These are phyloP conservation scores for Drosophila anceps DNA, from an alignment of 2,888 invertebrate species.

Conservation along the genomic window DNA sequence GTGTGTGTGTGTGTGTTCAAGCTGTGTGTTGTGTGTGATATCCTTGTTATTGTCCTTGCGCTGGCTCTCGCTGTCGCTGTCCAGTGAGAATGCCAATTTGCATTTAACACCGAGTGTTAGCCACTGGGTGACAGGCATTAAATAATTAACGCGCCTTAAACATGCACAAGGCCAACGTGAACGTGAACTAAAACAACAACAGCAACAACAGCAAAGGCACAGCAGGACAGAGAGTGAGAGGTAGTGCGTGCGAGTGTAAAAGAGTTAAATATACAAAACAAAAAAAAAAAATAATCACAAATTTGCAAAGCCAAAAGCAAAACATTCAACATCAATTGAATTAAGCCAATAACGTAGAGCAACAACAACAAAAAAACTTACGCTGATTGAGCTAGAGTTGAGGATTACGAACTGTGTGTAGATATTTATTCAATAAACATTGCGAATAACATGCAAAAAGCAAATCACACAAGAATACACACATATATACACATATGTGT, in stretches of 20 bases:
- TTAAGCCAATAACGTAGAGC: constrained; percentile 67
- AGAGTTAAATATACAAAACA: constrained; percentile 12
- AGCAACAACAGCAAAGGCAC: neutral
- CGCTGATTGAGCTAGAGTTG: constrained; percentile 8
- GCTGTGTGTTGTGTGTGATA: constrained; percentile 51
- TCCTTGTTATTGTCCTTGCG: constrained; percentile 56
- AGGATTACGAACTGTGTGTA: neutral
- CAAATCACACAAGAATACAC: constrained; percentile 3
- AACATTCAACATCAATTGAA: constrained; percentile 73
- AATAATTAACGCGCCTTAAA: constrained; percentile 83
- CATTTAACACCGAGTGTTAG: constrained; percentile 84
- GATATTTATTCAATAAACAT: constrained; percentile 19
- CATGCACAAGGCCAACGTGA: constrained; percentile 48
- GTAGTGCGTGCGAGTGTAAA: neutral
- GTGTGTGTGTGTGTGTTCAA: constrained; percentile 22
- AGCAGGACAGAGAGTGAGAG: neutral
- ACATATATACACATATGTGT: neutral
- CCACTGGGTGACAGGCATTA: constrained; percentile 85
- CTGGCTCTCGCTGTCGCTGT: constrained; percentile 17
- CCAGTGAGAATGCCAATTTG: constrained; percentile 84
- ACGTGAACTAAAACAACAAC: neutral
- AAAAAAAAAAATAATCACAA: constrained; percentile 49
- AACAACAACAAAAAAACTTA: constrained; percentile 23
- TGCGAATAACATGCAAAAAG: constrained; percentile 15
- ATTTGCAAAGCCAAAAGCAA: constrained; percentile 22